Percentiles rank a stretch among this genome's conserved stretches.
Conservation (phyloP, 2,113 vertebrate species). For the Bos indicus region DNA sequence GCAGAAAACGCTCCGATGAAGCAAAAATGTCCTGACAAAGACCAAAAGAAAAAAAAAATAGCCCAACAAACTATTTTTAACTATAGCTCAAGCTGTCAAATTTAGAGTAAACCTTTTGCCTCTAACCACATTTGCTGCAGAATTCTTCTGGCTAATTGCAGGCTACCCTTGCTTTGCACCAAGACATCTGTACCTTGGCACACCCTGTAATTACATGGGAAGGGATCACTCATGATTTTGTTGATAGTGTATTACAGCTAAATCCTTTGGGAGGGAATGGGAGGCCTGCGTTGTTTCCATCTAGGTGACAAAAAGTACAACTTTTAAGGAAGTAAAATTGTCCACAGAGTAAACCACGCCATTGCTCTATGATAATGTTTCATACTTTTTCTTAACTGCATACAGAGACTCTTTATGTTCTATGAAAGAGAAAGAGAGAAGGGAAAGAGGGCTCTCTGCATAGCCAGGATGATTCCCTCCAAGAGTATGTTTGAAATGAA, state of each 20-base stretch:
- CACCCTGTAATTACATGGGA: conserved; percentile 88
- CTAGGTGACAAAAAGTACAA: conserved; percentile 27
- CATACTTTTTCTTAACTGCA: neutral
- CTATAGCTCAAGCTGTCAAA: conserved; percentile 66
- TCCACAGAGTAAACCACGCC: neutral
- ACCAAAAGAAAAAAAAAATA: neutral
- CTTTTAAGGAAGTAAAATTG: conserved; percentile 18
- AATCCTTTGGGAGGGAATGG: conserved; percentile 11
- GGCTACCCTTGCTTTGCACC: conserved; percentile 48
- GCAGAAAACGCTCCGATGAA: conserved; percentile 43
- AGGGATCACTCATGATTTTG: conserved; percentile 76
- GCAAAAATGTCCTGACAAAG: conserved; percentile 50
- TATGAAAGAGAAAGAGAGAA: neutral
- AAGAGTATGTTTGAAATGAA: neutral
- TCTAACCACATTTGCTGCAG: conserved; percentile 63
- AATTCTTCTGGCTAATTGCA: conserved; percentile 71
- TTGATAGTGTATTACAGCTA: conserved; percentile 69
- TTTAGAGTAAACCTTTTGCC: conserved; percentile 67
- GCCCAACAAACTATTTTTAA: conserved; percentile 72
- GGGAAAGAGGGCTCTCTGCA: neutral
- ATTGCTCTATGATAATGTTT: neutral
- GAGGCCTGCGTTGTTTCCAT: conserved; percentile 26
- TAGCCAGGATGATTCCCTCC: neutral
- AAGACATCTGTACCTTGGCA: conserved; percentile 85
- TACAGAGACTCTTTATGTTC: neutral